A percentile compares a stretch with the other conserved stretches of the same genome.
Evolutionary conservation across 2,888 invertebrate species (phyloP).

Genomic region (Harpalus rufipes): DNA sequence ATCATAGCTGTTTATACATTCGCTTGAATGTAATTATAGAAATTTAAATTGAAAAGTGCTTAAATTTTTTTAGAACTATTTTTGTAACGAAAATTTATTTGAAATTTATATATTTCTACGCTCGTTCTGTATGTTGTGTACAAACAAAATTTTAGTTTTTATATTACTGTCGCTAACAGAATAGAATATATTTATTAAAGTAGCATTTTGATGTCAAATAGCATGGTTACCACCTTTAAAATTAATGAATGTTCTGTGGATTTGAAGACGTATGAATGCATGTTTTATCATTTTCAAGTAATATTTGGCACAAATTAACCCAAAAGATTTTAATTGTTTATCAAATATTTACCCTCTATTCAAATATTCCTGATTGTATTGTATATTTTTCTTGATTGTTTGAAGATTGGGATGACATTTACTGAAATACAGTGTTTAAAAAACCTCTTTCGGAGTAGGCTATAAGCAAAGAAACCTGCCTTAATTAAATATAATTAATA

Average conservation of each 20-base stretch:
- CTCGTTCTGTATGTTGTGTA: constrained; percentile 14
- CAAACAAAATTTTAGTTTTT: constrained; percentile 27
- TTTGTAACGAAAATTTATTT: constrained; percentile 25
- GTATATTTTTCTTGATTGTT: background rate
- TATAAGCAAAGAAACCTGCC: too few relatives aligned
- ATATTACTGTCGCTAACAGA: constrained; percentile 13
- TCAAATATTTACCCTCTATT: background rate
- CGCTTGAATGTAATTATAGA: constrained; percentile 37
- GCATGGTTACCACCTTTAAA: constrained; percentile 20
- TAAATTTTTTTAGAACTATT: constrained; percentile 40
- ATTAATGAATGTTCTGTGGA: constrained; percentile 27
- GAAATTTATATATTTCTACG: constrained; percentile 28
- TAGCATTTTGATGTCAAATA: constrained; percentile 38
- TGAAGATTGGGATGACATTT: too few relatives aligned
- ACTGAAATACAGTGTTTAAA: too few relatives aligned
- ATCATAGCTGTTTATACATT: constrained; percentile 31
- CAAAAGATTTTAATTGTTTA: too few relatives aligned
- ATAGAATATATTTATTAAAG: background rate
- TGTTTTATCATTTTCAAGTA: constrained; percentile 19
- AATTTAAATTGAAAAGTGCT: constrained; percentile 33
- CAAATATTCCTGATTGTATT: background rate
- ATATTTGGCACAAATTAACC: background rate
- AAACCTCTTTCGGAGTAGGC: too few relatives aligned
- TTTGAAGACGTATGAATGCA: background rate
- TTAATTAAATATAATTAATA: too few relatives aligned